phyloP scores from a whole-genome alignment of 2,113 vertebrate species.

The Rhadina sibilatrix region DNA sequence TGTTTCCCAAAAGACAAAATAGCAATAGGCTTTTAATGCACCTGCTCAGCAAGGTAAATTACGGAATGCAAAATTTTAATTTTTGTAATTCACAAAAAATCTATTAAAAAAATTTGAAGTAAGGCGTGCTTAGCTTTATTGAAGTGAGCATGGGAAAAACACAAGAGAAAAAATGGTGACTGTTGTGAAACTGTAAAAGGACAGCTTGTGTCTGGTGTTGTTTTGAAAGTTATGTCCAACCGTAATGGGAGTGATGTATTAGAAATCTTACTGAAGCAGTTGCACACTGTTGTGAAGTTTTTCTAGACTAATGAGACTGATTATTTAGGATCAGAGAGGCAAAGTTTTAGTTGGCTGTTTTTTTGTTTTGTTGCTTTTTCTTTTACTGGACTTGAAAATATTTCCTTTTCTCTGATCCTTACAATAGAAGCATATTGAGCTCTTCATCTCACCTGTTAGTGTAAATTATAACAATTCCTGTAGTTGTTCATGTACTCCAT shows the following conservation, averaged over 20 bases:
- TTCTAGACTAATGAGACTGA: not conserved
- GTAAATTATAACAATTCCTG: not conserved
- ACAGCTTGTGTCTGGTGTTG: not conserved
- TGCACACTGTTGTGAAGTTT: not conserved
- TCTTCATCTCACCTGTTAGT: not conserved
- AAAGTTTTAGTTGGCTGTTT: not conserved
- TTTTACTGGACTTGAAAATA: not conserved
- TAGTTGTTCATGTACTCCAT: not conserved
- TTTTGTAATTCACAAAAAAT: not conserved
- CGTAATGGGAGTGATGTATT: not conserved
- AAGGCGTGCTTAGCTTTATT: not conserved
- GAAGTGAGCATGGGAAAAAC: not conserved
- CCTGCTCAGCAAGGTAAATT: not conserved
- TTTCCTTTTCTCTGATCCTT: not conserved
- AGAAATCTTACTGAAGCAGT: not conserved
- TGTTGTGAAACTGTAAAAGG: not conserved
- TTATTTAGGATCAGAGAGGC: not conserved
- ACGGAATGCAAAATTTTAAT: not conserved
- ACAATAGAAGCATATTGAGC: not conserved
- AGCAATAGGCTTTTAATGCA: not conserved
- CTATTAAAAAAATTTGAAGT: not conserved
- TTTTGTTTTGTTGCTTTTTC: not conserved
- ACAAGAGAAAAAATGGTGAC: not conserved
- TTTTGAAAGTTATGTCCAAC: not conserved
- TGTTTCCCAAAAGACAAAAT: not conserved